A percentile compares a stretch with the other conserved stretches of the same genome.
Conservation (phyloP, 2,113 vertebrate species). For the Oreocharis arfaki region DNA sequence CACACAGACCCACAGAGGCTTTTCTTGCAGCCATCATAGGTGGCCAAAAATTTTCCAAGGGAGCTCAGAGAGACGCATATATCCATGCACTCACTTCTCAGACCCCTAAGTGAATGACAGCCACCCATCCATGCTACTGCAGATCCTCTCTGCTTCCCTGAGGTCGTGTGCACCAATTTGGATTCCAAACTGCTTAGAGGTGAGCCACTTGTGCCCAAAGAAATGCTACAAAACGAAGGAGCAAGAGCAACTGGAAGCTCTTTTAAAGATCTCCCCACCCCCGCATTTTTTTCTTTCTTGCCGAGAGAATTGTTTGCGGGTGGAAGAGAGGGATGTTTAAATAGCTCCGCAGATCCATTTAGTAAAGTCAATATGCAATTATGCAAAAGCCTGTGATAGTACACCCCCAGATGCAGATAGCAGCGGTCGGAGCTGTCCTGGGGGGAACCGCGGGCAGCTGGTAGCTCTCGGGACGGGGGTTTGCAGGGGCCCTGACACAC, state of each 20-base stretch:
- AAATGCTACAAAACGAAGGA: fast-evolving
- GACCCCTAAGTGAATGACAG: background rate
- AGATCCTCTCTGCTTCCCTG: background rate
- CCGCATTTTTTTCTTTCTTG: background rate
- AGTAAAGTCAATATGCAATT: slow-evolving; percentile 46
- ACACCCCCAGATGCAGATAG: background rate
- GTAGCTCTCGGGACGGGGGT: fast-evolving
- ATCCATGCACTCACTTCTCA: fast-evolving
- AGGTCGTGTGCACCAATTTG: background rate
- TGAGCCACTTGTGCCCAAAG: background rate
- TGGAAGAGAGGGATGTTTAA: background rate
- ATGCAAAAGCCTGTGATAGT: background rate
- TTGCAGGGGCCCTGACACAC: background rate
- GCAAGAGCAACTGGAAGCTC: background rate
- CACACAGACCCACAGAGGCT: fast-evolving
- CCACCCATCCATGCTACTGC: fast-evolving
- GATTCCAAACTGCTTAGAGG: background rate
- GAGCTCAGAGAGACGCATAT: fast-evolving
- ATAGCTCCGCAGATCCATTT: slow-evolving; percentile 28
- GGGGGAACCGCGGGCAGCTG: background rate
- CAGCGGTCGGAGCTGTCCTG: background rate
- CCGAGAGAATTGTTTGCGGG: background rate
- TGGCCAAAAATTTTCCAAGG: background rate
- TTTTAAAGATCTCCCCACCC: background rate
- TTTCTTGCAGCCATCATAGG: background rate